Evolutionary conservation across 2,888 invertebrate species (phyloP).

Genomic region (Nasonia oneida): DNA sequence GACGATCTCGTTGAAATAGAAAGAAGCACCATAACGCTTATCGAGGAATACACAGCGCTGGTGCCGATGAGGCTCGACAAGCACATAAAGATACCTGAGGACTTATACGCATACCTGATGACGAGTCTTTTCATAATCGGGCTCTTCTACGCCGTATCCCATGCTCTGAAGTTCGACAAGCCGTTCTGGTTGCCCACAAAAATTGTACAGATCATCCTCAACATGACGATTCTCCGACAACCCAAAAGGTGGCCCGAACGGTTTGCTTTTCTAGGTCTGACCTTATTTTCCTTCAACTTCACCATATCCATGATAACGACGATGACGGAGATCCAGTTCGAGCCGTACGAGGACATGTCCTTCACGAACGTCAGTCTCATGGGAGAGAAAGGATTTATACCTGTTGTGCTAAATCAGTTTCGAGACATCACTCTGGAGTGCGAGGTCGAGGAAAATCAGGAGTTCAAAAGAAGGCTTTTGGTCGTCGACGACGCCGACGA

Average conservation of each 20-base stretch:
- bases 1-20: not conserved
- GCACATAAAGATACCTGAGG: not conserved
- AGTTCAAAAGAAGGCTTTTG: not conserved
- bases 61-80: not conserved
- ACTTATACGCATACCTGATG: not conserved
- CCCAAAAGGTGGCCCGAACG: constrained; percentile 17
- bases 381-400: constrained; percentile 27
- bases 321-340: constrained; percentile 27
- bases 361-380: not conserved
- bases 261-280: constrained; percentile 9
- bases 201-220: constrained; percentile 24
- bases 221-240: constrained; percentile 1
- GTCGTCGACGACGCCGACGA: not conserved
- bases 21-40: constrained; percentile 12
- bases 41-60: constrained; percentile 23
- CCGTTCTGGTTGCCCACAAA: constrained; percentile 5
- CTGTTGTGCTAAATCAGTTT: constrained; percentile 29
- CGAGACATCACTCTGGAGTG: constrained; percentile 11
- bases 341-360: constrained; percentile 4
- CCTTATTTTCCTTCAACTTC: not conserved
- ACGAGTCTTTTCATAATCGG: not conserved
- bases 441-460: constrained; percentile 6
- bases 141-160: constrained; percentile 1
- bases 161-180: constrained; percentile 17
- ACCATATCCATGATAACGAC: not conserved